Evolutionary conservation across 2,888 invertebrate genomes (phyloP), one percentile per base, ranked within the genome.

Genomic region (Dorcus parallelipipedus): DNA sequence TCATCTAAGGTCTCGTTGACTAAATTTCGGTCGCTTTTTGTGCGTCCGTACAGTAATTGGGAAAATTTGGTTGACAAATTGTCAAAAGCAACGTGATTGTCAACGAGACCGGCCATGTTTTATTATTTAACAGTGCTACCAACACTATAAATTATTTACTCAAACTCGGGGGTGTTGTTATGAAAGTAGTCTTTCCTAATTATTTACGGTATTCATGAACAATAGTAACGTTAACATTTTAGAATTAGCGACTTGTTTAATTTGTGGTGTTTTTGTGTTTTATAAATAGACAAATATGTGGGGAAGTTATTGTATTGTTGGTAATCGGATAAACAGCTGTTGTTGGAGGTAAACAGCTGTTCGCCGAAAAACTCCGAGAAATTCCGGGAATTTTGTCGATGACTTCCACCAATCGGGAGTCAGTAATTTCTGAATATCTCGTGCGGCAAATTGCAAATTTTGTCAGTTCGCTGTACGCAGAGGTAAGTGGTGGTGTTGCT

Each of bases 1-100:
- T 87, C 85, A 67, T 85, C 85, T 49, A 89, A 78, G 10, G 83
- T 73, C 43, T 76, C 73, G 67, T 84, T 83, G 3, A 87, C 77
- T 64, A 79, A 77, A 40, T 74, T 72, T 69, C 79, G 79, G 65
- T 82, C 81, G 53, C 78, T 81, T 64, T 73, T 69, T 4, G 70
- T 69, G 20, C 74, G 67, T 40, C 69, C 69, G 60, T 71, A 71
- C 9, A 73, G 61, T 55, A 78, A 61, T 58, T 75, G 72, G 10
- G 71, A 68, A 51, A 77, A 75, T 73, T 73, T 75, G 56, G 69
- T 59, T 39, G 72, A 73, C 58, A 77, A 64, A 64, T 67, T 70
- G 58, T 69, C 67, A 54, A 77, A 77, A 60, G 66, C 60, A 56
- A 67, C 68, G 6, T 61, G 59, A 54, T 63, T 64, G 56, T 70